phyloP scores from a whole-genome alignment of 2,888 invertebrate genomes.

The Baccha elongata region DNA sequence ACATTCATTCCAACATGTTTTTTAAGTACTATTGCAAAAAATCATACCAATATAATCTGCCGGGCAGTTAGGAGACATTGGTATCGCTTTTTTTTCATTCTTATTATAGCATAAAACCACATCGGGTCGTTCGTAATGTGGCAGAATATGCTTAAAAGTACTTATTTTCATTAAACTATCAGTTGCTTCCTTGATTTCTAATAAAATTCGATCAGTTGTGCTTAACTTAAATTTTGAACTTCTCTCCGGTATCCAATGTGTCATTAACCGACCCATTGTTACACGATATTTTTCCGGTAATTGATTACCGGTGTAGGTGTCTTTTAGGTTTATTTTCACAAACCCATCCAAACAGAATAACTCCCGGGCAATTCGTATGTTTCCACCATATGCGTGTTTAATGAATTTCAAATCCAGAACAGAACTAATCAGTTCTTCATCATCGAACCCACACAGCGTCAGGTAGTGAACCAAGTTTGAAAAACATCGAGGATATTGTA shows the following conservation, averaged over 20 bases:
- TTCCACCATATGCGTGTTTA: slow-evolving; percentile 84
- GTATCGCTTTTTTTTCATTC: slow-evolving; percentile 83
- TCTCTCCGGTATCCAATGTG: slow-evolving; percentile 84
- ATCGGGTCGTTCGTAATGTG: slow-evolving; percentile 87
- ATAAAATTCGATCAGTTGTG: slow-evolving; percentile 84
- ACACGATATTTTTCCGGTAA: slow-evolving; percentile 83
- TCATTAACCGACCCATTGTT: slow-evolving; percentile 85
- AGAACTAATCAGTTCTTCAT: slow-evolving; percentile 85
- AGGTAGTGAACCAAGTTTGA: slow-evolving; percentile 86
- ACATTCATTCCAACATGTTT: slow-evolving; percentile 8
- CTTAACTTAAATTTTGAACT: slow-evolving; percentile 84
- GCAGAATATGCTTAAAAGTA: slow-evolving; percentile 85
- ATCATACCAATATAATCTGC: slow-evolving; percentile 83
- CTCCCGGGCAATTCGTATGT: slow-evolving; percentile 84
- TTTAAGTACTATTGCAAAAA: not conserved
- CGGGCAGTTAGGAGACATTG: slow-evolving; percentile 83
- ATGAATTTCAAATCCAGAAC: slow-evolving; percentile 85
- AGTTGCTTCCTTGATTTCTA: slow-evolving; percentile 84
- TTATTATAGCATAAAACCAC: slow-evolving; percentile 85
- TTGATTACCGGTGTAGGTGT: slow-evolving; percentile 83
- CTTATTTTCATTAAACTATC: slow-evolving; percentile 83
- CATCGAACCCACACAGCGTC: slow-evolving; percentile 84
- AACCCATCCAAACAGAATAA: slow-evolving; percentile 86
- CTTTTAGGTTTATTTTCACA: slow-evolving; percentile 80
- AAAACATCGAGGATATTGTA: slow-evolving; percentile 85